Conservation (phyloP, 1,140 invertebrate genomes). For the Chymomyza costata region DNA sequence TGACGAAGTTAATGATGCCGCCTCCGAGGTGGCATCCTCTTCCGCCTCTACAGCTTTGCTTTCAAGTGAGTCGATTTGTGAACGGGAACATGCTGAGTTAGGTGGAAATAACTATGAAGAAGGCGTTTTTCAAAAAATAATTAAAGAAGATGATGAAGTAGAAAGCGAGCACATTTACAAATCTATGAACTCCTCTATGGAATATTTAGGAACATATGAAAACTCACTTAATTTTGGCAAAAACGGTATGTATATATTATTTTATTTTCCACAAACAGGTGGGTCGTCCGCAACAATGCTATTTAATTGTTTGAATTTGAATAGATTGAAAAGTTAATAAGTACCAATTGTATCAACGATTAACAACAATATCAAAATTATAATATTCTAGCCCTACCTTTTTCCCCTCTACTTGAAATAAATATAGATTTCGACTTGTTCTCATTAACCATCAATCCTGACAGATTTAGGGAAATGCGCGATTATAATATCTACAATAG, state of each 20-base stretch:
- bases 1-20: slow-evolving; percentile 55
- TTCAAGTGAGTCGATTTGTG: slow-evolving; percentile 50
- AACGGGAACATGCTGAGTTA: slow-evolving; percentile 38
- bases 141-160: slow-evolving; percentile 56
- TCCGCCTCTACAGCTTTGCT: slow-evolving; percentile 60
- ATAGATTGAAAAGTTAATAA: too few relatives aligned
- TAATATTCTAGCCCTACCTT: too few relatives aligned
- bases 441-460: too few relatives aligned
- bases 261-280: too few relatives aligned
- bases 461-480: too few relatives aligned
- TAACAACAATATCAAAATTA: too few relatives aligned
- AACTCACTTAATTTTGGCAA: slow-evolving; percentile 29
- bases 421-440: too few relatives aligned
- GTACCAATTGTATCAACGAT: too few relatives aligned
- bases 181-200: slow-evolving; percentile 17
- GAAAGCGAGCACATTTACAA: slow-evolving; percentile 42
- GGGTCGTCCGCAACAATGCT: too few relatives aligned
- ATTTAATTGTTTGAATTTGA: too few relatives aligned
- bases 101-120: slow-evolving; percentile 40
- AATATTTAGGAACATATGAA: slow-evolving; percentile 18
- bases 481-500: too few relatives aligned
- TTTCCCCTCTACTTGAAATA: too few relatives aligned
- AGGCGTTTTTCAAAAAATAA: slow-evolving; percentile 50
- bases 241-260: slow-evolving; percentile 34
- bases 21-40: slow-evolving; percentile 55